Evolutionary conservation across 1,140 invertebrate species (phyloP).

Genomic region (Zaprionus inermis): DNA sequence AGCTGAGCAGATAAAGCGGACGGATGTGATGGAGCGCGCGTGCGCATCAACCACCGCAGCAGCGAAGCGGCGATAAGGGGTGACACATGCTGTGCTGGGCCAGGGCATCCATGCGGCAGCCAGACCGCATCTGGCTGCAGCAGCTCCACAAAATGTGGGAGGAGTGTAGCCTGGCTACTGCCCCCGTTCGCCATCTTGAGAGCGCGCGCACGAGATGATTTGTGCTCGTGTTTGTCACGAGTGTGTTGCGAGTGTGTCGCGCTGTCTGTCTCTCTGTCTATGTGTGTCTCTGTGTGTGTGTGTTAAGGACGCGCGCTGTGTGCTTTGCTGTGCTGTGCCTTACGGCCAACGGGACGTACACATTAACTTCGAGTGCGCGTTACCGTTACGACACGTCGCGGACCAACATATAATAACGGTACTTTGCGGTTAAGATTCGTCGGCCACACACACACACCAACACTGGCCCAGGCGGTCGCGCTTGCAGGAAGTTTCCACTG

Average conservation of each 20-base stretch:
- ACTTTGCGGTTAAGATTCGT: conserved; percentile 76
- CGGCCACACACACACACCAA: conserved; percentile 57
- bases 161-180: conserved; percentile 53
- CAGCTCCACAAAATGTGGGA: conserved; percentile 48
- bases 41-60: conserved; percentile 58
- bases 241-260: background rate
- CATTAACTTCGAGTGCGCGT: conserved; percentile 79
- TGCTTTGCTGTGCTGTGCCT: conserved; percentile 52
- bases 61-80: too few species aligned
- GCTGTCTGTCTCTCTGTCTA: background rate
- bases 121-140: conserved; percentile 4
- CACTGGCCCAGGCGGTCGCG: conserved; percentile 4
- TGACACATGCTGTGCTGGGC: too few species aligned
- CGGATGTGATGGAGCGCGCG: conserved; percentile 53
- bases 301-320: conserved; percentile 54
- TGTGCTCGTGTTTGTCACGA: conserved; percentile 17
- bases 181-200: conserved; percentile 80
- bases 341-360: conserved; percentile 45
- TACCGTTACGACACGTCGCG: conserved; percentile 80
- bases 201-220: conserved; percentile 52
- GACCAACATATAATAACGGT: conserved; percentile 74
- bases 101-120: conserved; percentile 37
- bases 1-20: conserved; percentile 39
- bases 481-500: conserved; percentile 26
- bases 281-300: conserved; percentile 18